Evolutionary conservation across 2,888 invertebrate genomes (phyloP).

Genomic region (Sarcophaga carnaria): DNA sequence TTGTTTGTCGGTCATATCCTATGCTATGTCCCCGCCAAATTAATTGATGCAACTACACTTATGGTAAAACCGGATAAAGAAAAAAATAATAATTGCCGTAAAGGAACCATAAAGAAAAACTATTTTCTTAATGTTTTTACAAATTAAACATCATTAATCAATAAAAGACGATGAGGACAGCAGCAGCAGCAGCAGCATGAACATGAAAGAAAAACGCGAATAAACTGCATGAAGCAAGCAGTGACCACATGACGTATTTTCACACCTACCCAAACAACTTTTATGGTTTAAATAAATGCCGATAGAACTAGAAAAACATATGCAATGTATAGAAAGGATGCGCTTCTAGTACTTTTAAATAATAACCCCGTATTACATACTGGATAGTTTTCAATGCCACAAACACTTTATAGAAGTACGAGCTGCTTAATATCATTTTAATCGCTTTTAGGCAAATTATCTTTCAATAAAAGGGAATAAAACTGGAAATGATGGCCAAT

Average conservation of each 20-base stretch:
- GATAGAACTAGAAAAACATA: constrained; percentile 49
- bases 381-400: background rate
- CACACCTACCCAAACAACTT: constrained; percentile 73
- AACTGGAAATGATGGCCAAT: constrained; percentile 14
- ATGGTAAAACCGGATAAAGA: constrained; percentile 73
- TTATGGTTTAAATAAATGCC: background rate
- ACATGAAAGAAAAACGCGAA: constrained; percentile 22
- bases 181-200: constrained; percentile 65
- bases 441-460: constrained; percentile 76
- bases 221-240: constrained; percentile 11
- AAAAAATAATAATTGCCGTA: constrained; percentile 71
- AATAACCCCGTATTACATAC: constrained; percentile 33
- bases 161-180: constrained; percentile 72
- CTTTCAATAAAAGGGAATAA: background rate
- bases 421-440: constrained; percentile 77
- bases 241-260: constrained; percentile 73
- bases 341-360: constrained; percentile 33
- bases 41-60: constrained; percentile 17
- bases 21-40: background rate
- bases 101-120: constrained; percentile 34
- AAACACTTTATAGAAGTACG: too few relatives aligned
- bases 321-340: constrained; percentile 34
- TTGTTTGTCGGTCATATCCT: too few relatives aligned
- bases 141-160: constrained; percentile 79
- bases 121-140: constrained; percentile 48